Base-by-base conservation (phyloP, 2,113 vertebrate species). In the Bujurquina vittata region DNA sequence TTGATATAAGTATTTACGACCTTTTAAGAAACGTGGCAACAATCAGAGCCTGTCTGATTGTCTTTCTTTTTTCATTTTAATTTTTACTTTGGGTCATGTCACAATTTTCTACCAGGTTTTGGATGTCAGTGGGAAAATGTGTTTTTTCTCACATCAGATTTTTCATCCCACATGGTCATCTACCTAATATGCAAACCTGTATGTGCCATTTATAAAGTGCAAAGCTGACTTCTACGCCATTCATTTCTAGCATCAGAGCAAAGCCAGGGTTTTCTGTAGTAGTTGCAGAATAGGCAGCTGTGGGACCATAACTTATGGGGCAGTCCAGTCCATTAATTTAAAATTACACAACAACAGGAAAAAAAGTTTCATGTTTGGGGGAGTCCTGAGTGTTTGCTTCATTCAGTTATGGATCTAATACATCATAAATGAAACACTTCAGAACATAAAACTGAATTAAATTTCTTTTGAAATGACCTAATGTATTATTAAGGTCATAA, bases 51-150 rank as follows among this genome's bases (percentile, higher is more conserved):
- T 17, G 37, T 31, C 49, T 46, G 2, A 65, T 52, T 9, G 10
- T 1, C n/a, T 40, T 46, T 46, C 4, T 14, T 46, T 12, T 46
- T 46, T 5, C 1, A 15, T 46, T 5, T 46, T 46, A 26, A 26
- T 49, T 2, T 46, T 46, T 6, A 3, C 8, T 4, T 0, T 1
- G 10, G 18, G 23, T 43, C 56, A 60, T n/a, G 56, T 59, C 37
- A 63, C 43, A 22, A n/a, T 49, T 67, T 59, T 75, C 40, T 33
- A n/a, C 11, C 37, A 10, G n/a, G 1, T 37, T 75, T 87, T 77
- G 60, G 75, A 76, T 79, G 22, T 37, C 59, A 33, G 67, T 61
- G 63, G 74, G 56, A 79, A 76, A 72, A 14, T 1, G 10, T 35
- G 29, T 1, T 54, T 54, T 54, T 54, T 54, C 46, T 49, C 46